Base-by-base conservation (phyloP, 2,113 vertebrate genomes). In the Baryphthengus martii region DNA sequence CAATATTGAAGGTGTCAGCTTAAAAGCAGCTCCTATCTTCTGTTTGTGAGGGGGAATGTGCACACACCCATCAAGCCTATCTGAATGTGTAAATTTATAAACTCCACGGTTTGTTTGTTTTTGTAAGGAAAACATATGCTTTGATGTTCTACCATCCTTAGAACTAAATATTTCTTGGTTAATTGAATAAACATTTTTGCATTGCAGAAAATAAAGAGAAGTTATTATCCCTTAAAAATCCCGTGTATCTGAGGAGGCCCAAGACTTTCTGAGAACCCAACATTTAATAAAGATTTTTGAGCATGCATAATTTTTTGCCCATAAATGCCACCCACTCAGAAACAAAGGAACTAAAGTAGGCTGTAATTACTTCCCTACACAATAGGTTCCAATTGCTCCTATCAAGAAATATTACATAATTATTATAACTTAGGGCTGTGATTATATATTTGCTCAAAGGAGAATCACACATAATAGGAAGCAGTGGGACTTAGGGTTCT, bases 341-440 rank as follows among this genome's bases (percentile, higher is more conserved):
- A 97, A 96, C 89, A 93, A 95, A 90, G 71, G 89, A 91, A 83
- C 68, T 66, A 70, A 93, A 96, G 90, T 74, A 96, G 72, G 84
- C 84, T 96, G 75, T 71, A 97, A 97, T 97, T 97, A 97, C 88
- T 90, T 96, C 65, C 82, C 86, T 74, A 65, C 95, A 97, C 91
- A 96, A 97, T 93, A 85, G 93, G 94, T 94, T 91, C 75, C 88
- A 91, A 93, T 95, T 96, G 88, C 86, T 96, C 45, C 93, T 93
- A 95, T 96, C 93, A 95, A 95, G 88, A 97, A 97, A 96, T 97
- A 97, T 97, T 97, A 76, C 92, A 96, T 96, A 97, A 97, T 97
- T 96, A 97, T 97, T 96, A 88, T 95, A 97, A 96, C 90, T 95
- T 58, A 85, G 59, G 44, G n/a, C 59, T 93, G 91, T 96, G 93